Percentiles rank a stretch among this genome's conserved stretches.
Evolutionary conservation across 2,888 invertebrate species (phyloP).

Genomic region (Heliconius erato): DNA sequence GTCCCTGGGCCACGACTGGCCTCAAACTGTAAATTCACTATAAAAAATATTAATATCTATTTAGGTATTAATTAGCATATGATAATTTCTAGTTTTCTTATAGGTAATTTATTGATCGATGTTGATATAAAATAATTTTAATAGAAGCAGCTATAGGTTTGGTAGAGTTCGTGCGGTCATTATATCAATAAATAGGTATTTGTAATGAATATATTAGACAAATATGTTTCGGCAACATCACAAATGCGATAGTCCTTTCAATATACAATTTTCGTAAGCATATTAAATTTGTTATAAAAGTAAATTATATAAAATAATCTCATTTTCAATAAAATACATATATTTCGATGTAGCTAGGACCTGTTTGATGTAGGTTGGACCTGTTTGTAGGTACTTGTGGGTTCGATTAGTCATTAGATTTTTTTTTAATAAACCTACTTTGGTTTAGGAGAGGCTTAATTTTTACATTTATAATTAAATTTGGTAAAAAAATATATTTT

Average conservation of each 20-base stretch:
- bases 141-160: not conserved
- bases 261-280: not conserved
- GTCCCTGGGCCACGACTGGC: no score
- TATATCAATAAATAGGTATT: not conserved
- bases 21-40: not conserved
- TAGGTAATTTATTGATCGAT: not conserved
- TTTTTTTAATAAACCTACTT: no score
- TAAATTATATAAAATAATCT: not conserved
- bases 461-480: no score
- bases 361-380: no score
- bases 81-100: not conserved
- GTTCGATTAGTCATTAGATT: no score
- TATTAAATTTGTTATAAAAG: not conserved
- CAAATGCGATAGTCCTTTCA: not conserved
- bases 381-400: no score
- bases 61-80: not conserved
- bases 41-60: not conserved
- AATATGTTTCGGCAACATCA: not conserved
- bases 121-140: not conserved
- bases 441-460: no score
- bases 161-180: not conserved
- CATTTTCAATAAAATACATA: no score
- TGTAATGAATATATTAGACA: constrained; percentile 3
- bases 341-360: no score
- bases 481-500: no score